Evolutionary conservation across 2,888 invertebrate genomes (phyloP), one percentile per base, ranked within the genome.

Genomic region (Desoria tigrina): DNA sequence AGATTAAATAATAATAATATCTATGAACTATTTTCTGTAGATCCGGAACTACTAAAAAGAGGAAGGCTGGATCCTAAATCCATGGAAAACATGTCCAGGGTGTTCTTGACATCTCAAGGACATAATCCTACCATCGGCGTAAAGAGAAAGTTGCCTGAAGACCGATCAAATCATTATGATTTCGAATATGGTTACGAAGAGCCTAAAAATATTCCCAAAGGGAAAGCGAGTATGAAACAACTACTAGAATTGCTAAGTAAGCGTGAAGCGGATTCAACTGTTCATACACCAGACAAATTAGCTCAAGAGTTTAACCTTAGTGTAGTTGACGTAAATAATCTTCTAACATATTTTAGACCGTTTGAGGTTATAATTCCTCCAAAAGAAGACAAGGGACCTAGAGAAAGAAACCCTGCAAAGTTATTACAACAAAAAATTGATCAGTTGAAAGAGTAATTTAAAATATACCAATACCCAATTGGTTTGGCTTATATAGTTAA

Each of bases 111-210:
- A 51, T 81, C 82, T 67, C 78, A 77, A 49, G 74, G 78, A 18
- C 71, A 78, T 64, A 82, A 82, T 78, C 78, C 81, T 1, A 65
- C 71, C 2, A 58, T 42, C 27, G 14, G 14, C 4, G 27, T 24
- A 11, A 61, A 81, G 6, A 82, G 84, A 65, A 83, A 84, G 0
- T 78, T 90, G 59, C 92, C 92, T 0, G 78, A 83, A 68, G 80
- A 84, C 66, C 83, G 86, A 55, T 79, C 73, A 0, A 67, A 80
- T 2, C 80, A 82, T 0, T 81, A 82, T 58, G 84, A 85, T 1
- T 86, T 84, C 71, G 86, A 88, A 71, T 87, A 83, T 78, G 90
- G 91, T 1, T 86, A 86, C 76, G 82, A 86, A 78, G 89, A 90
- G 77, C 87, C 90, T 0, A 80, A 81, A 0, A 80, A 78, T 59